Evolutionary conservation across 2,797 vertebrate species (phyloP).

Genomic region (Acomys russatus): DNA sequence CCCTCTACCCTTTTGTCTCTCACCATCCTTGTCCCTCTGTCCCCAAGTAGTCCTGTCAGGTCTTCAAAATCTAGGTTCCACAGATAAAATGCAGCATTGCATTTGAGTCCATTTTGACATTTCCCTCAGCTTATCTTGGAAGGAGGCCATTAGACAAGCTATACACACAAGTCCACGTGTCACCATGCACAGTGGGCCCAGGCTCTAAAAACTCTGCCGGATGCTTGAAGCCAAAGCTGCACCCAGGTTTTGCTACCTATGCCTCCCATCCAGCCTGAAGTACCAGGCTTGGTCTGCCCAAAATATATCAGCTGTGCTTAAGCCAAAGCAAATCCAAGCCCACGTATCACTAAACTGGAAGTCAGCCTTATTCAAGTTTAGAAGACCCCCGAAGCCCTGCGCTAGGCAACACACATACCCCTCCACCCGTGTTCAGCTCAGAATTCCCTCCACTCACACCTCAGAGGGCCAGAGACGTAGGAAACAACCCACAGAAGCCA

Average conservation of each 20-base stretch:
- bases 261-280: not conserved
- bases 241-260: not conserved
- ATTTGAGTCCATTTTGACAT: not conserved
- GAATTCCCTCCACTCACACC: not conserved
- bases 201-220: not conserved
- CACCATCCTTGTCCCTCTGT: not conserved
- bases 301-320: not conserved
- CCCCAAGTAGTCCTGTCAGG: not conserved
- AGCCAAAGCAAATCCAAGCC: not conserved
- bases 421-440: not conserved
- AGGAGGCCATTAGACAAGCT: not conserved
- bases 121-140: not conserved
- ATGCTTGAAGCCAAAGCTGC: not conserved
- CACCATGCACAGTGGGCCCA: not conserved
- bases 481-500: fast-evolving
- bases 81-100: not conserved
- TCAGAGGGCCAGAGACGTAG: not conserved
- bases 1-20: no score
- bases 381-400: no score
- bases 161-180: not conserved
- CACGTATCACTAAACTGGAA: not conserved
- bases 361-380: not conserved
- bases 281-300: not conserved
- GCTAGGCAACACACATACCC: no score
- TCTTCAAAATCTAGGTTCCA: not conserved